These are phyloP conservation scores for Lithobates pipiens DNA, from an alignment of 2,797 vertebrate genomes.

Conservation along the genomic window DNA sequence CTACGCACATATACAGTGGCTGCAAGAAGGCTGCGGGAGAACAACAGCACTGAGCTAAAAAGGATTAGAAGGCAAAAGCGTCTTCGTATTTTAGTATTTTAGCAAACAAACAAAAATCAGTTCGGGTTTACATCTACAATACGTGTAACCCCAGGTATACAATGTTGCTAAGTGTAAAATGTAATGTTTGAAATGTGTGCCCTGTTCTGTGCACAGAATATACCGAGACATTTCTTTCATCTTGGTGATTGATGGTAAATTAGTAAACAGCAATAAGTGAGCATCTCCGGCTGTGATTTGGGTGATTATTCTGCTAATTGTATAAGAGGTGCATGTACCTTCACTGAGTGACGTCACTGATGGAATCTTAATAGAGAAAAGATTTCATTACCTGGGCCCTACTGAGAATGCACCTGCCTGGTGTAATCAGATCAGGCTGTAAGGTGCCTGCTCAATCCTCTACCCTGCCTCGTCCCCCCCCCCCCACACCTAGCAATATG, in stretches of 20 bases:
- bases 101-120: too few relatives aligned
- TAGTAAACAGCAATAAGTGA: conserved; percentile 61
- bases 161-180: too few relatives aligned
- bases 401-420: conserved; percentile 81
- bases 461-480: neutral
- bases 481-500: conserved; percentile 5
- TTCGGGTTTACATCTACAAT: too few relatives aligned
- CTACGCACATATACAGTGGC: too few relatives aligned
- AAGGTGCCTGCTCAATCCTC: conserved; percentile 57
- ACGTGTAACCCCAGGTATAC: too few relatives aligned
- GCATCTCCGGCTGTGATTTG: conserved; percentile 68
- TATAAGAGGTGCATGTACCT: conserved; percentile 6
- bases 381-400: conserved; percentile 69
- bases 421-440: conserved; percentile 75
- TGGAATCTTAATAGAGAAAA: conserved; percentile 65
- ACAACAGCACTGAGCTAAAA: too few relatives aligned
- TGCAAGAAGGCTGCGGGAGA: too few relatives aligned
- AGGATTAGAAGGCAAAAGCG: too few relatives aligned
- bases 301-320: conserved; percentile 26
- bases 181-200: too few relatives aligned
- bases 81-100: too few relatives aligned
- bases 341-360: conserved; percentile 46
- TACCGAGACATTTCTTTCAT: too few relatives aligned
- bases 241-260: neutral
- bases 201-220: too few relatives aligned